phyloP scores from a whole-genome alignment of 2,113 vertebrate species.

The Aspidoscelis tigris region DNA sequence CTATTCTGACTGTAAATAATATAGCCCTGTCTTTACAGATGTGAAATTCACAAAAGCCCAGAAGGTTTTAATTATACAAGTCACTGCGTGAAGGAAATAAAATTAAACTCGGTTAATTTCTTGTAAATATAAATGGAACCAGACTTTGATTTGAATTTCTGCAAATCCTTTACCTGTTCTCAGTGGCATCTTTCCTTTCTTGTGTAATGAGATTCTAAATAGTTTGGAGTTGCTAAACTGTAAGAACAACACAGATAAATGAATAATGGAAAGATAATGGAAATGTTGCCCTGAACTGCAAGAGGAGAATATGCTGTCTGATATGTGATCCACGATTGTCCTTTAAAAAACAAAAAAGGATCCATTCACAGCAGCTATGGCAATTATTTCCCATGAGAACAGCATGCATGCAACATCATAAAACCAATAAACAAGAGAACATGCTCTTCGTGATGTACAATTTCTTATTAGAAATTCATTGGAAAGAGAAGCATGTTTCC shows the following conservation, averaged over 20 bases:
- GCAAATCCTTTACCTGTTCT: constrained; percentile 53
- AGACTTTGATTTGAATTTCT: constrained; percentile 63
- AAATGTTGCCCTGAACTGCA: constrained; percentile 56
- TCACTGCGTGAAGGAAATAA: constrained; percentile 68
- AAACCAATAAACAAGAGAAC: constrained; percentile 49
- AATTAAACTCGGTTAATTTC: constrained; percentile 74
- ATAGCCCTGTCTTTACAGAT: background rate
- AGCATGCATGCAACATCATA: constrained; percentile 60
- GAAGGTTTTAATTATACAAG: constrained; percentile 59
- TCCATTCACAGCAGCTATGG: constrained; percentile 54
- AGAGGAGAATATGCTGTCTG: constrained; percentile 48
- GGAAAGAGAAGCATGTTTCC: background rate
- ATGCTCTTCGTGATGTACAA: constrained; percentile 36
- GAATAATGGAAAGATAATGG: background rate
- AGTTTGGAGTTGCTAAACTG: constrained; percentile 29
- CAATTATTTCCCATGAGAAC: constrained; percentile 54
- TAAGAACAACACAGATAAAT: constrained; percentile 15
- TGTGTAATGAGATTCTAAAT: constrained; percentile 8
- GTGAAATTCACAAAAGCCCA: constrained; percentile 50
- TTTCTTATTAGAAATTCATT: constrained; percentile 49
- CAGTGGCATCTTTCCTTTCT: constrained; percentile 46
- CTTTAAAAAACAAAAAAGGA: constrained; percentile 44
- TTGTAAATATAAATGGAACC: constrained; percentile 68
- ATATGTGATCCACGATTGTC: constrained; percentile 47
- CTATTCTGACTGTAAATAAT: background rate